Base-by-base conservation (phyloP, 2,888 invertebrate genomes). In the Drosophila paramelanica region DNA sequence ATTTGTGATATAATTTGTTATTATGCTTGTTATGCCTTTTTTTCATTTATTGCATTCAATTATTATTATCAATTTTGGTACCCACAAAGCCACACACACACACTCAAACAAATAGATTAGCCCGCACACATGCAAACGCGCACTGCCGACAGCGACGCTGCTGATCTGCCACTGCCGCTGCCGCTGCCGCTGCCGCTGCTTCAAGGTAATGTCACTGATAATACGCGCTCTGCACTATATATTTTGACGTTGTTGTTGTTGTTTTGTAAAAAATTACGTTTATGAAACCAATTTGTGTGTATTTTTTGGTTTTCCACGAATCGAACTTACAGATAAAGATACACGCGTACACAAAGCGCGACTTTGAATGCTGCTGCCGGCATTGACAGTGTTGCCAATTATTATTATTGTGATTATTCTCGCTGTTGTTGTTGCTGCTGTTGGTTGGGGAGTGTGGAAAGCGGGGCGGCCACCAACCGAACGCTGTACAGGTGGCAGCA, bases 131-230 rank as follows among this genome's bases (percentile, higher is more conserved):
- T 41, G 36, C 52, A 46, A 43, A 27, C 42, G 14, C 39, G 14
- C 41, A 13, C 33, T 27, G 57, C n/a, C 43, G 52, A 42, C 58
- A 33, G 14, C 55, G 56, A 51, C 56, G 60, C 46, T 31, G 49
- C 49, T 53, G 42, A 20, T 46, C 23, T 27, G 27, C 27, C 27
- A 27, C 27, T 27, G 33, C 33, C 3, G 36, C 33, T 3, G 17
- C 17, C 17, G n/a, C n/a, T n/a, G 27, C 5, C 23, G 59, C 51
- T 43, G 59, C 51, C 41, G 62, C 56, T 53, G 41, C 78, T 73
- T 74, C 81, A 89, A 87, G 89, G 85, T 81, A 86, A 82, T 68
- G 65, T 77, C 75, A 67, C 84, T 68, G 78, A 86, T 86, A 80
- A 88, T 70, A 82, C 76, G 68, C 69, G 68, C 65, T 67, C 36